Evolutionary conservation across 2,888 invertebrate species (phyloP), one percentile per base, ranked within the genome.

Genomic region (Athalia cordata): DNA sequence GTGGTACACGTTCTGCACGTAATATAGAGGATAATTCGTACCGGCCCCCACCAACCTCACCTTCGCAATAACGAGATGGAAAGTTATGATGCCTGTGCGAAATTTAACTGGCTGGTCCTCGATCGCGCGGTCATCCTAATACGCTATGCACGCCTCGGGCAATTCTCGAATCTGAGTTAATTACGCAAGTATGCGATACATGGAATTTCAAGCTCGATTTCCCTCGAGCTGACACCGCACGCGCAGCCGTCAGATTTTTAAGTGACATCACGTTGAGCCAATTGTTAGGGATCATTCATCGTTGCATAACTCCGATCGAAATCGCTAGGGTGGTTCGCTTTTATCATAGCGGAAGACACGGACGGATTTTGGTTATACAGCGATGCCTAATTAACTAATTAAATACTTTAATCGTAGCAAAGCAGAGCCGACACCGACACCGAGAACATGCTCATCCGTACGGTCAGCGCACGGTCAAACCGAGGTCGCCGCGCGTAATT

Each of bases 321-420:
- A 29, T 55, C 55, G 43, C 6, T 11, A 52, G 6, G 49, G 8
- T 13, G 61, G 8, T 11, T 13, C 61, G 29, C 61, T 8, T 29
- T 4, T 5, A 5, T 52, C 11, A 29, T 29, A 55, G n/a, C n/a
- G 47, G 49, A 29, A 1, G n/a, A 3, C 9, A 43, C n/a, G 72
- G 59, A 59, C 59, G 57, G 72, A 72, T 72, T 59, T 59, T 59
- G 29, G 43, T 47, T 15, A 13, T 9, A 55, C 11, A 47, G 11
- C 59, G n/a, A 11, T 57, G 72, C 43, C 11, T 72, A 72, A 72
- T 72, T 72, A 72, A 47, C 59, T 72, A 59, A 72, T 72, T 72
- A 72, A 13, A 5, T 52, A 52, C 13, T 72, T 7, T 8, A 6
- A 11, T 72, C 59, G 47, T 72, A 57, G 59, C 59, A 59, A 57